Conservation (phyloP, 2,888 invertebrate genomes). For the Prenolepis imparis region DNA sequence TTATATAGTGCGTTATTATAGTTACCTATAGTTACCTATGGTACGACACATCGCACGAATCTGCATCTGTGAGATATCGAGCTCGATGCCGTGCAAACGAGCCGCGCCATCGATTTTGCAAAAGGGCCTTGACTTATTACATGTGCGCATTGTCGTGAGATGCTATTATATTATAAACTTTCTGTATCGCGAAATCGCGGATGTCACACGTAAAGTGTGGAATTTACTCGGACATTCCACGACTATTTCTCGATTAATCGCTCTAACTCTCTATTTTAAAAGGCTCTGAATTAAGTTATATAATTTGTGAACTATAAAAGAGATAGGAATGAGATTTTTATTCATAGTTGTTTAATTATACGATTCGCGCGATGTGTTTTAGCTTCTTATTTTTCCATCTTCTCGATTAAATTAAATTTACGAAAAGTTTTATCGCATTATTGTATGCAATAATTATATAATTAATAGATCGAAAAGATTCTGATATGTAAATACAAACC, state of each 20-base stretch:
- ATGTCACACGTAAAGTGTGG: slow-evolving; percentile 4
- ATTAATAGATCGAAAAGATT: too few species aligned
- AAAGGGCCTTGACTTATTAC: slow-evolving; percentile 69
- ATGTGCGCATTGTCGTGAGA: slow-evolving; percentile 2
- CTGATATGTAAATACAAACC: too few species aligned
- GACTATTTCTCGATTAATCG: not conserved
- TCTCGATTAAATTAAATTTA: not conserved
- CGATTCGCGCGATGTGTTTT: not conserved
- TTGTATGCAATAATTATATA: not conserved
- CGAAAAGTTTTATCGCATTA: not conserved
- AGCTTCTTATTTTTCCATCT: not conserved
- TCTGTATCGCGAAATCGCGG: slow-evolving; percentile 3
- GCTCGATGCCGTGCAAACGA: slow-evolving; percentile 21
- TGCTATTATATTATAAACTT: slow-evolving; percentile 29
- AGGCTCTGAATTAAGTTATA: not conserved
- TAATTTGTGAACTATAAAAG: not conserved
- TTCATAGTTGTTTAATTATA: not conserved
- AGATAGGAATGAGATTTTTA: not conserved
- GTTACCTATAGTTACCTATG: not conserved
- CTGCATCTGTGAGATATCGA: slow-evolving; percentile 49
- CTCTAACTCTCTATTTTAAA: slow-evolving; percentile 14
- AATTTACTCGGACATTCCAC: not conserved
- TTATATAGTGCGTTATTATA: not conserved
- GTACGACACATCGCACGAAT: slow-evolving; percentile 43
- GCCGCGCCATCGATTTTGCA: slow-evolving; percentile 64